Evolutionary conservation across 2,888 invertebrate genomes (phyloP).

Genomic region (Lissocephala sabroskyi): DNA sequence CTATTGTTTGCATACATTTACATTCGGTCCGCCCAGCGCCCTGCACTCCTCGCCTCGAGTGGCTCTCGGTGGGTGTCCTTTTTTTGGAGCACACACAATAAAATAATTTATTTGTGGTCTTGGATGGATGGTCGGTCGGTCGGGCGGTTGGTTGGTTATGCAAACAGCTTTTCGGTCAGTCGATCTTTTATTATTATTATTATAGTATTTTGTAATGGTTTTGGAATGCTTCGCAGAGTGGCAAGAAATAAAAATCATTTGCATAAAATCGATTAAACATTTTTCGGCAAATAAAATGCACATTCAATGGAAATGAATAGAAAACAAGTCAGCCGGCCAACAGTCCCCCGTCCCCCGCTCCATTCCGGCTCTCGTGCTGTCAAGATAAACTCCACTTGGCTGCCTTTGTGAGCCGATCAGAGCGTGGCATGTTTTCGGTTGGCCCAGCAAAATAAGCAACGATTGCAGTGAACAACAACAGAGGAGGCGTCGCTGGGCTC

Average conservation of each 20-base stretch:
- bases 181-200: slow-evolving; percentile 52
- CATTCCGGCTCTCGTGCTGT: no score
- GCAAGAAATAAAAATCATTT: slow-evolving; percentile 48
- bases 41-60: neutral
- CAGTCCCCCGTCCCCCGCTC: no score
- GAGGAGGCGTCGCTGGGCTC: no score
- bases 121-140: slow-evolving; percentile 1
- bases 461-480: no score
- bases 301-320: slow-evolving; percentile 36
- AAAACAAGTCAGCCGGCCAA: no score
- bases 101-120: slow-evolving; percentile 53
- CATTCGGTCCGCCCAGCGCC: slow-evolving; percentile 23
- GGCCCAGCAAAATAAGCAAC: no score
- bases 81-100: slow-evolving; percentile 34
- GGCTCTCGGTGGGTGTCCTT: neutral
- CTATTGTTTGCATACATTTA: slow-evolving; percentile 62
- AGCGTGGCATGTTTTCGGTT: no score
- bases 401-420: no score
- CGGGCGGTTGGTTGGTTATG: slow-evolving; percentile 16
- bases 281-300: slow-evolving; percentile 50
- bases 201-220: slow-evolving; percentile 55
- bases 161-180: slow-evolving; percentile 20
- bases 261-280: slow-evolving; percentile 62
- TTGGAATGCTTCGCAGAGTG: slow-evolving; percentile 42
- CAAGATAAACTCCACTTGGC: no score